Conservation (phyloP, 1,140 invertebrate species). For the Riptortus pedestris region DNA sequence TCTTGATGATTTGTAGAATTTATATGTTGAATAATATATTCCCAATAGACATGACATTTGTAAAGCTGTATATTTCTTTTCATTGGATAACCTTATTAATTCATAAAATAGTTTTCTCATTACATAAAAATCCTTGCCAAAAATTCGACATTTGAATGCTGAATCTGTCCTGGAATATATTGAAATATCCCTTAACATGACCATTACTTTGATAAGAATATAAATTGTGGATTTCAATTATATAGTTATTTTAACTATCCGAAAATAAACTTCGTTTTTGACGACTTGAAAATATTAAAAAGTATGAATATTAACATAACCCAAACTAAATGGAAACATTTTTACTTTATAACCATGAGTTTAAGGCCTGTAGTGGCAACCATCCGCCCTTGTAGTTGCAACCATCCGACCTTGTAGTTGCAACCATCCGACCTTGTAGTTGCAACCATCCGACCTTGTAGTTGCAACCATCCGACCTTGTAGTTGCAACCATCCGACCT, state of each 20-base stretch:
- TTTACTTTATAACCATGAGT: no score
- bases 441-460: no score
- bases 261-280: not conserved
- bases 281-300: not conserved
- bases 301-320: no score
- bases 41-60: not conserved
- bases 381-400: no score
- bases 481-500: no score
- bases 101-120: not conserved
- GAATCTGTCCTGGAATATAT: not conserved
- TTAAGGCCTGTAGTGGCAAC: no score
- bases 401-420: no score
- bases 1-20: not conserved
- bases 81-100: not conserved
- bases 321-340: no score
- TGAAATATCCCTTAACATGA: not conserved
- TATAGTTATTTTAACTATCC: not conserved
- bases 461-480: no score
- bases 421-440: no score
- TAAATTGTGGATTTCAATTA: not conserved
- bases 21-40: not conserved
- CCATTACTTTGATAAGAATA: not conserved
- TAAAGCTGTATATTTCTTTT: not conserved
- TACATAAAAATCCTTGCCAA: not conserved
- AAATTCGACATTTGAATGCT: not conserved